Evolutionary conservation across 2,113 vertebrate species (phyloP), one percentile per base, ranked within the genome.

Genomic region (Phalacrocorax aristotelis): DNA sequence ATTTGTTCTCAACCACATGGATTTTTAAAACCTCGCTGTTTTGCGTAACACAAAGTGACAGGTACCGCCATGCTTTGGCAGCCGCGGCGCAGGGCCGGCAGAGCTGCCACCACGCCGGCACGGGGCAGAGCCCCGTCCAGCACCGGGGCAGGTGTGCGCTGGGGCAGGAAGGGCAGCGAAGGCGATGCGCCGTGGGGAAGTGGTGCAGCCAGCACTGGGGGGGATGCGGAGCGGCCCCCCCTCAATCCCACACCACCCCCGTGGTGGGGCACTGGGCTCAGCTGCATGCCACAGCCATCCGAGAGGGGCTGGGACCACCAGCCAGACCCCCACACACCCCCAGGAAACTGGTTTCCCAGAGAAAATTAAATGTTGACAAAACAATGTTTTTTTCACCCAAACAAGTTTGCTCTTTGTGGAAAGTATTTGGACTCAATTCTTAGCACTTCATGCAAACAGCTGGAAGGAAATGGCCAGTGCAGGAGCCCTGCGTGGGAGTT

Each of bases 41-140:
- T 40, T 16, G 21, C 13, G 2, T 15, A 14, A 10, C 14, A 2
- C 48, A 6, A 25, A 8, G 23, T 3, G 2, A 17, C 7, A 3
- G 8, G 48, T 15, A 15, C 36, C 11, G 7, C 51, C 6, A 6
- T 0, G 5, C 40, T 27, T 23, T 40, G 7, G 57, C 46, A 12
- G 48, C 64, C 7, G 5, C 2, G 11, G 44, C 8, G 3, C 9
- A 5, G 77, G 38, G 22, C 11, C 13, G 16, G 60, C 60, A 32
- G 83, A 46, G 83, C 60, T 22, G 27, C 51, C 9, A 18, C 42
- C 14, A 2, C 23, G 5, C 22, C 10, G 4, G n/a, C 51, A 34
- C 7, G n/a, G 29, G n/a, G 19, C 6, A 4, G 38, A 27, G 61
- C 42, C 40, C 42, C 23, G 2, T 12, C 42, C 68, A 15, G 29